These are phyloP conservation scores for Acrobasis suavella DNA, from an alignment of 2,888 invertebrate genomes.

Conservation along the genomic window DNA sequence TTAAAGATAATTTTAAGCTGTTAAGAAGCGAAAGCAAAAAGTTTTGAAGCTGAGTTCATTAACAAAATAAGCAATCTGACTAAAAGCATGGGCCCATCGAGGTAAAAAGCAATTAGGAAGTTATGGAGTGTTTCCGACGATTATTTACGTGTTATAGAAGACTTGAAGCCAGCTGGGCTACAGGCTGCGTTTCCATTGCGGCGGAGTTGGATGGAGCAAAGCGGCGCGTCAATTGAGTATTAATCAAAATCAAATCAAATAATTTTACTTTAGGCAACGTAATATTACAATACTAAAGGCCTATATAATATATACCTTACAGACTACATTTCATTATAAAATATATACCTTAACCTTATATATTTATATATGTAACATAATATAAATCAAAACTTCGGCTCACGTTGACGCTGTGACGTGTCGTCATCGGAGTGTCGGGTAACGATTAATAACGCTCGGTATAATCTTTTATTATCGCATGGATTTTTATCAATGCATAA, in stretches of 20 bases:
- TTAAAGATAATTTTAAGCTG: conserved; percentile 53
- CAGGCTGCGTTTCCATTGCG: no score
- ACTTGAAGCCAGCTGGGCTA: conserved; percentile 40
- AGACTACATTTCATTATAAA: no score
- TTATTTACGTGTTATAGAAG: conserved; percentile 61
- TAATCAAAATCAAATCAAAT: no score
- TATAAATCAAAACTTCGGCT: no score
- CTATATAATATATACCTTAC: no score
- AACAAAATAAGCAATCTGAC: conserved; percentile 75
- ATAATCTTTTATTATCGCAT: background rate
- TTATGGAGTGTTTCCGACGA: conserved; percentile 67
- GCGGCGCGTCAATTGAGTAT: conserved; percentile 19
- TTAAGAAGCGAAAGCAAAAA: conserved; percentile 61
- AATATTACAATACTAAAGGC: no score
- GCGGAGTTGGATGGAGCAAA: conserved; percentile 26
- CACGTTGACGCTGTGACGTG: no score
- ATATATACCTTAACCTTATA: no score
- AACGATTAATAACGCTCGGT: background rate
- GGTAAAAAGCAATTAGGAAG: conserved; percentile 74
- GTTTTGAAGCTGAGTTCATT: conserved; percentile 65
- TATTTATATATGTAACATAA: no score
- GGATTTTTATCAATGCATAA: background rate
- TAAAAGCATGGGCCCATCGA: conserved; percentile 70
- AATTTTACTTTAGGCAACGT: no score
- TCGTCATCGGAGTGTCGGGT: no score